Base-by-base conservation (phyloP, 1,140 invertebrate species). In the Sycophaga agraensis region DNA sequence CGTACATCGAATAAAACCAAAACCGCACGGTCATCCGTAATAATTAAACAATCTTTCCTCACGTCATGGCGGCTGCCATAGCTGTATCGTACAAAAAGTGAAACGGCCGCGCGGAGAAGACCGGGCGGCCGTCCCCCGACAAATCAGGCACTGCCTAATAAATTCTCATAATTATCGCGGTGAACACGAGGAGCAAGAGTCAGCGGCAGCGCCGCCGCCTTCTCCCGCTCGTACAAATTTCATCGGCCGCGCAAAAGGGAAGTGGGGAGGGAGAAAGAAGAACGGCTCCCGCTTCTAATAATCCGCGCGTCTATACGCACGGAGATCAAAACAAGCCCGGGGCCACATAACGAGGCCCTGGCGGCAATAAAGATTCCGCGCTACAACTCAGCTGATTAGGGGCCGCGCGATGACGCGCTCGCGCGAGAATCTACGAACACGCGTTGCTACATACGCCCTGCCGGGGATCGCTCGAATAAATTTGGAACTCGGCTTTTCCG, bases 341-440 rank as follows among this genome's bases (percentile, higher is more conserved):
- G 35, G n/a, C n/a, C n/a, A n/a, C n/a, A 66, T 74, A 75, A 76
- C 71, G 70, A 76, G 69, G 62, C 22, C 14, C 54, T 66, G n/a
- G 65, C 39, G 35, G 66, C 68, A 70, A 70, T 74, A 71, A 72
- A 71, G 67, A 69, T 70, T 70, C 66, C 45, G 56, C 43, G 61
- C 49, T 69, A 70, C 66, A 66, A 54, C 24, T 63, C 9, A 48
- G 63, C 66, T 70, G 70, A 74, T 73, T 72, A 70, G 70, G 65
- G 57, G 50, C n/a, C n/a, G 42, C 51, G 56, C 35, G 69, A 70
- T 67, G 68, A 73, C 68, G 61, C 65, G 67, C n/a, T n/a, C n/a
- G n/a, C 53, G 59, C 59, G 66, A 49, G 63, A 70, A 71, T 64
- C 59, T 68, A 70, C 64, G 64, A 71, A 74, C 71, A 77, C 46